Base-by-base conservation (phyloP, 2,888 invertebrate genomes). In the Chloroclystis v-ata region DNA sequence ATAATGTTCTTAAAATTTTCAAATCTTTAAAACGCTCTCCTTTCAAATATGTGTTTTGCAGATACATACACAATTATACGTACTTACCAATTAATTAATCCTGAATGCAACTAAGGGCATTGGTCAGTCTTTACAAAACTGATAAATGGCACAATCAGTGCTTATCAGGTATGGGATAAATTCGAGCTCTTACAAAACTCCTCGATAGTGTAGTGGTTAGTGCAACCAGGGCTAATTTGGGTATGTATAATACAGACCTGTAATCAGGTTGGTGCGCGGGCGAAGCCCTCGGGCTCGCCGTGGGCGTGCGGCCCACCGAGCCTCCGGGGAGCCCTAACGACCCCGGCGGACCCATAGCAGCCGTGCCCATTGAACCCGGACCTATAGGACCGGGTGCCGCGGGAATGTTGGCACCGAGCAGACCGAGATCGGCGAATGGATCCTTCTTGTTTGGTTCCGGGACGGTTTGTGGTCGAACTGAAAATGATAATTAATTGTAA, bases 351-450 rank as follows among this genome's bases (percentile, higher is more conserved):
- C 42, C 43, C 49, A 46, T 43, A 6, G 28, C 37, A 10, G 44
- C 20, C 28, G n/a, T n/a, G 3, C 20, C 20, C 20, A 20, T 20
- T 5, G 20, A 20, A 5, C 20, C n/a, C 9, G 32, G n/a, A 1
- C 42, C 43, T 46, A 46, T 43, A 6, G 28, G 35, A 10, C 43
- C 20, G 24, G 20, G 32, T 4, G 52, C 41, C 2, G 35, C 37
- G 0, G 56, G 55, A 40, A 70, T 53, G 14, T 42, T 57, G n/a
- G 63, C 57, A 11, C 76, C 76, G 43, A 80, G 62, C 8, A 75
- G 62, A 40, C 91, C 92, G 20, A 95, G 86, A 67, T 94, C 94
- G 1, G 93, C 92, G 72, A 95, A 95, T 3, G 95, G 93, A 75
- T 95, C 95, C 56, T 81, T 82, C 53, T 85, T 66, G 67, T 90